These are phyloP conservation scores for Platycheirus albimanus DNA, from an alignment of 2,888 invertebrate species.

Conservation along the genomic window DNA sequence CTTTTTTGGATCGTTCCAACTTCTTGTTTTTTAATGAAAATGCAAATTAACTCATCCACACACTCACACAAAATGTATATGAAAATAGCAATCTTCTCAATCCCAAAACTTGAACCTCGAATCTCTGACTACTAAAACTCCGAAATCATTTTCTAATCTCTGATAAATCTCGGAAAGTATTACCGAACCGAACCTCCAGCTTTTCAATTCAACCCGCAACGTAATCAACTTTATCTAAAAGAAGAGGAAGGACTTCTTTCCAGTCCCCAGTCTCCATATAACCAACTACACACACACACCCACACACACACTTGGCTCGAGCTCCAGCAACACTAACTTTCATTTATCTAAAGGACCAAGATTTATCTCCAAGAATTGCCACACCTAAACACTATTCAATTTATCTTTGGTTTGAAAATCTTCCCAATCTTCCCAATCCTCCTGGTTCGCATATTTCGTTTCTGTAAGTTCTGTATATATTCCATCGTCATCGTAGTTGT, in stretches of 20 bases:
- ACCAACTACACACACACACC: too few relatives aligned
- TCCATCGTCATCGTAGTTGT: not conserved
- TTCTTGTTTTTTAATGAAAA: not conserved
- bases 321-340: slow-evolving; percentile 2
- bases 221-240: slow-evolving; percentile 25
- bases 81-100: not conserved
- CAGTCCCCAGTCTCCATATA: not conserved
- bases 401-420: slow-evolving; percentile 60
- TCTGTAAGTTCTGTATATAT: too few relatives aligned
- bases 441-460: not conserved
- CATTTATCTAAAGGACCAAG: slow-evolving; percentile 43
- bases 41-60: slow-evolving; percentile 8
- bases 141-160: slow-evolving; percentile 41
- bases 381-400: slow-evolving; percentile 61
- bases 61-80: not conserved
- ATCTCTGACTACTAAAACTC: slow-evolving; percentile 24
- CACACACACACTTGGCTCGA: not conserved
- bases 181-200: slow-evolving; percentile 30
- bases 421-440: not conserved
- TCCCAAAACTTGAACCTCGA: slow-evolving; percentile 24
- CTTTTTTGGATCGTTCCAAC: too few relatives aligned
- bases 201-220: slow-evolving; percentile 1
- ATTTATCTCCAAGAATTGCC: slow-evolving; percentile 61
- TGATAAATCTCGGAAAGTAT: slow-evolving; percentile 45
- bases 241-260: not conserved